These are phyloP conservation scores for Pseudococcus jackbeardsleyi DNA, from an alignment of 2,888 invertebrate genomes.

Conservation along the genomic window DNA sequence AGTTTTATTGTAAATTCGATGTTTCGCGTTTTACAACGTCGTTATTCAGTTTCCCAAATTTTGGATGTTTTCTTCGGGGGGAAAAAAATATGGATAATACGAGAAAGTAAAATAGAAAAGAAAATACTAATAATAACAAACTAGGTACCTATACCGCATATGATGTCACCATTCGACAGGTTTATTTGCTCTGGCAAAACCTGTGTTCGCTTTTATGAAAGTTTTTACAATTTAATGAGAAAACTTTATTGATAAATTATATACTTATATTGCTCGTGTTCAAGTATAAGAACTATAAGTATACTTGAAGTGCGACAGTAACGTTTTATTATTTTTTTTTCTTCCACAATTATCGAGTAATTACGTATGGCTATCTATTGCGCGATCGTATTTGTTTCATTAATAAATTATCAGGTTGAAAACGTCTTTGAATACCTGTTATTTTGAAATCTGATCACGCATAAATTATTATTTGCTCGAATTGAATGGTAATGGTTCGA, in stretches of 20 bases:
- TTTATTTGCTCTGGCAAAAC: neutral
- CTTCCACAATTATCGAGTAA: neutral
- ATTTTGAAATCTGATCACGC: too few species aligned
- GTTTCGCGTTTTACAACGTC: neutral
- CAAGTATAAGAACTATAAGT: neutral
- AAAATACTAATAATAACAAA: neutral
- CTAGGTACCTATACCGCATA: neutral
- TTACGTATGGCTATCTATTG: neutral
- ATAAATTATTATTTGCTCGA: too few species aligned
- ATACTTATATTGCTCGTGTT: neutral
- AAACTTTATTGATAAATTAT: conserved; percentile 8
- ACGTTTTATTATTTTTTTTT: neutral
- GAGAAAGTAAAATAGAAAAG: neutral
- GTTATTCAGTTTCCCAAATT: neutral
- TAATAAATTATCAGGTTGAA: too few species aligned
- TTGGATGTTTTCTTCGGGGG: neutral
- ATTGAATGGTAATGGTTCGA: too few species aligned
- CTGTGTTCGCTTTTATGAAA: neutral
- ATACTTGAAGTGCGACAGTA: neutral
- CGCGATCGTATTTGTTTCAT: neutral
- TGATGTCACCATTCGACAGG: neutral
- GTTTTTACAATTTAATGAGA: conserved; percentile 21
- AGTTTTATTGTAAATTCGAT: neutral
- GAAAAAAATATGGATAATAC: neutral
- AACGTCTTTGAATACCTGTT: too few species aligned